Evolutionary conservation across 2,888 invertebrate genomes (phyloP).

Genomic region (Tetranychus piercei): DNA sequence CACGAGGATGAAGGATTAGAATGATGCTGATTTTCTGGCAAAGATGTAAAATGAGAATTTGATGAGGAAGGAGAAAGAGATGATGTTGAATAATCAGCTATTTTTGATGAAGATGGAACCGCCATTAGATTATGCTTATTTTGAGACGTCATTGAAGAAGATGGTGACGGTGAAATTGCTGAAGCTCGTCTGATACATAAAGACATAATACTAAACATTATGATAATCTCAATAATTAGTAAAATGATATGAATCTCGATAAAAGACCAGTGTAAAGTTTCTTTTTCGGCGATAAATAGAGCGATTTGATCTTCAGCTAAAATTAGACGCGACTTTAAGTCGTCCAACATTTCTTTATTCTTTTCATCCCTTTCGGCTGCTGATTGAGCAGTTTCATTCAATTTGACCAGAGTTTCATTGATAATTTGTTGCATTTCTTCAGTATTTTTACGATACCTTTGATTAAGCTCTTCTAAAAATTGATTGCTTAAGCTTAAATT

Average conservation of each 20-base stretch:
- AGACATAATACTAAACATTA: constrained; percentile 30
- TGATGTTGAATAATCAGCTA: neutral
- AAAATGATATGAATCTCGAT: constrained; percentile 31
- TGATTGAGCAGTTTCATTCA: constrained; percentile 35
- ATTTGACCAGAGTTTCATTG: constrained; percentile 42
- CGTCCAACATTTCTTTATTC: constrained; percentile 15
- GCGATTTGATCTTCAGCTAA: neutral
- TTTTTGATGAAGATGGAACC: neutral
- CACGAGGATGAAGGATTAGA: too few species aligned
- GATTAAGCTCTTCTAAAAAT: constrained; percentile 85
- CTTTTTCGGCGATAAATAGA: constrained; percentile 21
- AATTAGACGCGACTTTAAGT: neutral
- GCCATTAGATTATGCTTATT: too few species aligned
- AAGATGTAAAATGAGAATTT: neutral
- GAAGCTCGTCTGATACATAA: constrained; percentile 5
- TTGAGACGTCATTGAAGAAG: neutral
- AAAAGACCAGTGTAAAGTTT: constrained; percentile 25
- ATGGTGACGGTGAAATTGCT: neutral
- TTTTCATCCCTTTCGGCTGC: constrained; percentile 40
- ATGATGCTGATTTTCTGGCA: neutral
- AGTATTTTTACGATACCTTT: constrained; percentile 83
- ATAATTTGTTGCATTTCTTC: constrained; percentile 62
- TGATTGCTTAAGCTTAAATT: constrained; percentile 92
- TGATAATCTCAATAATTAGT: constrained; percentile 30
- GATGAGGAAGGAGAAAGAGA: constrained; percentile 5